These are phyloP conservation scores for Agriopis marginaria DNA, from an alignment of 2,888 invertebrate species.

Conservation along the genomic window DNA sequence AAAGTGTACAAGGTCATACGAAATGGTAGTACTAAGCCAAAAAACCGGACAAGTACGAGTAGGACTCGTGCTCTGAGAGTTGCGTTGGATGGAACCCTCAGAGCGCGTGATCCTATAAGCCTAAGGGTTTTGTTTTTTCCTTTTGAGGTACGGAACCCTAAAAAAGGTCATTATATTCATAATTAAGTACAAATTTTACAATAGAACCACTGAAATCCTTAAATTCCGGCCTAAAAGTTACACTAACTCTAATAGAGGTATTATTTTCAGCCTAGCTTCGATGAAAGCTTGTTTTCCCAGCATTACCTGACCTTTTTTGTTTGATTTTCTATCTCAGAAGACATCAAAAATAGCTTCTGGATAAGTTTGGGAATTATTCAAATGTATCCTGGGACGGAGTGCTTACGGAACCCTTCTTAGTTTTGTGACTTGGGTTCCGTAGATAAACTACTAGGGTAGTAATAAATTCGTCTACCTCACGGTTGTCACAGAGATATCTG, in stretches of 20 bases:
- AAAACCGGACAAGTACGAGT: no score
- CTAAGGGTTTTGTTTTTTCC: no score
- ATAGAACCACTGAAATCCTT: no score
- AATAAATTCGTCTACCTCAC: conserved; percentile 30
- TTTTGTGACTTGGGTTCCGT: conserved; percentile 30
- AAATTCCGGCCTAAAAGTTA: not conserved
- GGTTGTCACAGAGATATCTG: conserved; percentile 22
- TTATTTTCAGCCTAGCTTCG: conserved; percentile 8
- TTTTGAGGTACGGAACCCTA: no score
- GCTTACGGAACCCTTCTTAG: conserved; percentile 31
- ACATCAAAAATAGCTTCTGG: conserved; percentile 37
- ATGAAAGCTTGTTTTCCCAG: conserved; percentile 9
- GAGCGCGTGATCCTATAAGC: no score
- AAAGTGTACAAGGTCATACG: not conserved
- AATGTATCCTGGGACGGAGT: conserved; percentile 37
- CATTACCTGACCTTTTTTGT: conserved; percentile 27
- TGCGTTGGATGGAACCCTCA: no score
- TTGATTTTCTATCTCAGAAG: conserved; percentile 34
- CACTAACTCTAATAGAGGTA: not conserved
- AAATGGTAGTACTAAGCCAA: no score
- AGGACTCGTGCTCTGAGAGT: no score
- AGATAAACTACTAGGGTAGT: conserved; percentile 27
- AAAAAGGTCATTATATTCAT: no score
- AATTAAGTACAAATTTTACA: no score
- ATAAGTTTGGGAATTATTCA: conserved; percentile 43